These are phyloP conservation scores for Leucosticte australis DNA, from an alignment of 2,113 vertebrate genomes.

Conservation along the genomic window DNA sequence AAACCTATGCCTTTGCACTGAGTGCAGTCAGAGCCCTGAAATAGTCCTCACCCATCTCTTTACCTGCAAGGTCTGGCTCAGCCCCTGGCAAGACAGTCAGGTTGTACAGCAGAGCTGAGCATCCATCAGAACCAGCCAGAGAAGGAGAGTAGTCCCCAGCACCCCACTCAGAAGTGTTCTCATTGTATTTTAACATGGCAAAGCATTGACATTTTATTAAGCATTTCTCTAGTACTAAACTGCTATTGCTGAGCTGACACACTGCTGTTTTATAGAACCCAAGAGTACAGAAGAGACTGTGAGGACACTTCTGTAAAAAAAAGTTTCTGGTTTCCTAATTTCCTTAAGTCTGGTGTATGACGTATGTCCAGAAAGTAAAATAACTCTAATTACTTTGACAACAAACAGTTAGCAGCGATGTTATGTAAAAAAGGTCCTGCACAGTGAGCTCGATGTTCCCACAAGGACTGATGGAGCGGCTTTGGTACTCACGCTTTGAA, in stretches of 20 bases:
- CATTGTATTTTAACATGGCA: neutral
- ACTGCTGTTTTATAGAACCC: neutral
- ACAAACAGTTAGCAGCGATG: neutral
- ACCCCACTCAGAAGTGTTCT: neutral
- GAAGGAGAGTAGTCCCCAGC: neutral
- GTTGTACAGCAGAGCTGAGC: neutral
- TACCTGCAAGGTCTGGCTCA: neutral
- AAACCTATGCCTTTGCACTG: neutral
- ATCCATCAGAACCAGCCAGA: neutral
- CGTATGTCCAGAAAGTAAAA: neutral
- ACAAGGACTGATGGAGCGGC: neutral
- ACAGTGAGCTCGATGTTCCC: neutral
- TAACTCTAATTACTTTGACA: neutral
- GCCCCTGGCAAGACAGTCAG: neutral
- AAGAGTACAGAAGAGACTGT: neutral
- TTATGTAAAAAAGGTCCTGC: neutral
- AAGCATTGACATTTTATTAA: neutral
- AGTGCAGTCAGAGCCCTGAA: neutral
- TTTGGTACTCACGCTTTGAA: conserved; percentile 81
- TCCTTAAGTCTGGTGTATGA: neutral
- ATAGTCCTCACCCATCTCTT: neutral
- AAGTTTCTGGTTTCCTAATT: neutral
- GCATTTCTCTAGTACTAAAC: neutral
- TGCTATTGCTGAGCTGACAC: neutral
- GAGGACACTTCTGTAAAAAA: neutral